phyloP scores from a whole-genome alignment of 2,888 invertebrate species.

The Coelinius sp. region DNA sequence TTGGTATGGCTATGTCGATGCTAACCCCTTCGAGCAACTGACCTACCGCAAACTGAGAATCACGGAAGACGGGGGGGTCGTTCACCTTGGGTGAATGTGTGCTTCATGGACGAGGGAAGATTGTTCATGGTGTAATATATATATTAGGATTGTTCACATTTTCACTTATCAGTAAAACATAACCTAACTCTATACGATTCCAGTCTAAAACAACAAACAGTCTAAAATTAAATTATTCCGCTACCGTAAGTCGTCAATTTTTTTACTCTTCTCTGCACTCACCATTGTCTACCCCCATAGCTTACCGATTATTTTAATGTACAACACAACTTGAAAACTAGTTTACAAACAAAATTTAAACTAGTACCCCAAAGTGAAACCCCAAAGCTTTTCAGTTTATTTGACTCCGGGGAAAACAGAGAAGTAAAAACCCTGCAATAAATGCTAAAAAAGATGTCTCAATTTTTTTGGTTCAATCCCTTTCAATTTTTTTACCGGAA shows the following conservation, averaged over 20 bases:
- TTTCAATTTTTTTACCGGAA: neutral
- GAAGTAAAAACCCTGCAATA: neutral
- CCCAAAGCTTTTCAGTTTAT: neutral
- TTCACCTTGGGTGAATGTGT: neutral
- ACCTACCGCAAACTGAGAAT: slow-evolving; percentile 12
- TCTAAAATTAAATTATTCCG: slow-evolving; percentile 4
- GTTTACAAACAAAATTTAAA: slow-evolving; percentile 19
- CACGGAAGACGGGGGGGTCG: slow-evolving; percentile 11
- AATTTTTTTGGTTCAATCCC: neutral
- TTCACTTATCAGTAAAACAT: too few species aligned
- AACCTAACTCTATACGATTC: neutral
- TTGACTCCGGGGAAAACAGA: slow-evolving; percentile 3
- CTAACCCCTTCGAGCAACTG: neutral
- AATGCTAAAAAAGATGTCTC: neutral
- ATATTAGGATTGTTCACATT: too few species aligned
- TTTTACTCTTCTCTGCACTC: neutral
- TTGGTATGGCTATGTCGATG: neutral
- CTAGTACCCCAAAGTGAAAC: neutral
- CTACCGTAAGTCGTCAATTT: neutral
- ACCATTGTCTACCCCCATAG: neutral
- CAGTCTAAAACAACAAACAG: neutral
- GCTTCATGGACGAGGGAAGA: neutral
- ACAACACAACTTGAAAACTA: slow-evolving; percentile 13
- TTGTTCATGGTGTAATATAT: too few species aligned
- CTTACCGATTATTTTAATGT: slow-evolving; percentile 5